Conservation (phyloP, 2,888 invertebrate genomes). For the Drosophila multiciliata region DNA sequence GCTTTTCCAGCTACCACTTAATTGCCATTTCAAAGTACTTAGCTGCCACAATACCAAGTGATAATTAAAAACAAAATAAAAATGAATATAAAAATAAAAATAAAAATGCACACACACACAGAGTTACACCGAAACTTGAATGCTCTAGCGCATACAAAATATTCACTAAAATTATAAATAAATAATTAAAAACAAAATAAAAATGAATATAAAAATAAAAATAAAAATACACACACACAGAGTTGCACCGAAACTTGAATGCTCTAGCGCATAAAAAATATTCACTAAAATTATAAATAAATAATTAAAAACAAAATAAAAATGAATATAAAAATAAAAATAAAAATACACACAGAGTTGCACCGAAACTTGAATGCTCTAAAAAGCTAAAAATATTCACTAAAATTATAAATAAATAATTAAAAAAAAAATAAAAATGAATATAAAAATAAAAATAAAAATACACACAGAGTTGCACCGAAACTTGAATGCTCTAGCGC, state of each 20-base stretch:
- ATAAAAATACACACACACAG: neutral
- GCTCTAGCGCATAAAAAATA: slow-evolving; percentile 4
- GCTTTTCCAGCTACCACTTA: slow-evolving; percentile 66
- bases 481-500: slow-evolving; percentile 14
- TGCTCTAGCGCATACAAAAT: neutral
- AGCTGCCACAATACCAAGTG: slow-evolving; percentile 55
- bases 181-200: too few species aligned
- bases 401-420: too few species aligned
- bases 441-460: neutral
- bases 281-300: too few species aligned
- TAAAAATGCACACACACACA: neutral
- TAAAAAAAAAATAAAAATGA: neutral
- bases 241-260: neutral
- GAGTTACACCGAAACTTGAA: neutral
- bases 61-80: slow-evolving; percentile 24
- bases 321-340: neutral
- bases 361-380: slow-evolving; percentile 12
- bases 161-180: neutral
- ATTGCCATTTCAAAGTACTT: slow-evolving; percentile 66
- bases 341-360: neutral
- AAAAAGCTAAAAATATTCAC: neutral
- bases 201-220: neutral
- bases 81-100: neutral
- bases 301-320: too few species aligned
- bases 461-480: neutral